Conservation (phyloP, 2,888 invertebrate genomes). For the Macaria notata region DNA sequence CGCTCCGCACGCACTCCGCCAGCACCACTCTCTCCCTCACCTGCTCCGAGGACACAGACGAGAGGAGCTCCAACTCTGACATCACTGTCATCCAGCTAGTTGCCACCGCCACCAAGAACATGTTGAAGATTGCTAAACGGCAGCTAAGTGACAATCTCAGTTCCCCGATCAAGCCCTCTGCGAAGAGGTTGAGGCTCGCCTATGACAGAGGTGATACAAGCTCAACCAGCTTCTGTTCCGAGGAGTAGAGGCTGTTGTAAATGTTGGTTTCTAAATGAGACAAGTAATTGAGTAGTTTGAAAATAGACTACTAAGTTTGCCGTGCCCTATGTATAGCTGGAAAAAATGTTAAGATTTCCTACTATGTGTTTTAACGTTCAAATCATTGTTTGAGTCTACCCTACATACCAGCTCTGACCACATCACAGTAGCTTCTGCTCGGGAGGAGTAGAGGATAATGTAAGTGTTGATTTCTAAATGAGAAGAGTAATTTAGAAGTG, state of each 20-base stretch:
- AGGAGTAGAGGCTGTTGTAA: neutral
- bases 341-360: no score
- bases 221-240: conserved; percentile 43
- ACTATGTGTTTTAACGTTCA: no score
- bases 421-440: conserved; percentile 42
- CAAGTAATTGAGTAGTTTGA: no score
- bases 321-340: no score
- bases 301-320: no score
- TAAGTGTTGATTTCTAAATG: neutral
- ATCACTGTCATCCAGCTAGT: conserved; percentile 49
- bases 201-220: conserved; percentile 52
- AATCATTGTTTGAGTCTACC: no score
- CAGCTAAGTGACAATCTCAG: conserved; percentile 55
- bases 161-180: conserved; percentile 62
- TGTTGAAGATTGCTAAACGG: conserved; percentile 43
- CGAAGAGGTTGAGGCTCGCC: conserved; percentile 60
- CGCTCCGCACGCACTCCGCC: no score
- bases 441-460: neutral
- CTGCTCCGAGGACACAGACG: conserved; percentile 47
- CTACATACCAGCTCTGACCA: conserved; percentile 23
- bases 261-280: no score
- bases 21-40: conserved; percentile 36
- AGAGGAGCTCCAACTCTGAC: conserved; percentile 44
- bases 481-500: no score
- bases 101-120: conserved; percentile 36